Evolutionary conservation across 2,797 vertebrate genomes (phyloP).

Genomic region (Sebastiscus albofasciatus): DNA sequence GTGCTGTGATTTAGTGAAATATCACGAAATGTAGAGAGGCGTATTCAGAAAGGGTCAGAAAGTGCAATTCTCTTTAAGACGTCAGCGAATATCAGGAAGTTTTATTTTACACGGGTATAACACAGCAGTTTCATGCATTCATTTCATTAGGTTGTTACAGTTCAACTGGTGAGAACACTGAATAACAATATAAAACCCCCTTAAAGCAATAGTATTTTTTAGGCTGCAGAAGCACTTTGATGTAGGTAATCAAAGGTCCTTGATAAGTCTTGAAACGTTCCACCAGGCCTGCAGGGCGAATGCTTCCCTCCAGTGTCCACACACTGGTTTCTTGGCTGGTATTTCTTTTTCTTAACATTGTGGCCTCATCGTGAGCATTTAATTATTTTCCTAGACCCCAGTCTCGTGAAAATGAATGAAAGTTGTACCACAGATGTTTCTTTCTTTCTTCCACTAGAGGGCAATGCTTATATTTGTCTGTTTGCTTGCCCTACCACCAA

Average conservation of each 20-base stretch:
- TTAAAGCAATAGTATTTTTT: background rate
- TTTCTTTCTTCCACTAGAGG: slow-evolving; percentile 55
- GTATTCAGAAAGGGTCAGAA: background rate
- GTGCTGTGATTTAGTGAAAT: background rate
- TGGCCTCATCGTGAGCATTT: background rate
- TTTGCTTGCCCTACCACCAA: background rate
- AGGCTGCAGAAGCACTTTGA: background rate
- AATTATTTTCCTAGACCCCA: background rate
- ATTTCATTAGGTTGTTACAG: background rate
- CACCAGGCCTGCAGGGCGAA: background rate
- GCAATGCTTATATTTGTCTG: slow-evolving; percentile 42
- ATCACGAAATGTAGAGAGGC: background rate
- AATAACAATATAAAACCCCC: background rate
- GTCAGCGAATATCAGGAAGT: background rate
- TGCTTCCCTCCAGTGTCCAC: too few species aligned
- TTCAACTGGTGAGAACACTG: background rate
- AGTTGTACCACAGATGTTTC: background rate
- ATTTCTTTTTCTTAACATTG: background rate
- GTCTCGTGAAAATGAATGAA: background rate
- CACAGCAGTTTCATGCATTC: background rate
- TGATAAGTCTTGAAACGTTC: background rate
- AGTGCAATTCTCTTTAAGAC: background rate
- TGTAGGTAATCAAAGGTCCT: background rate
- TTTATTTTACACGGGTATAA: background rate
- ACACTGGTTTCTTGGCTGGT: too few species aligned